Percentiles rank a stretch among this genome's conserved stretches.
Conservation (phyloP, 1,140 invertebrate genomes). For the Oedothorax gibbosus region DNA sequence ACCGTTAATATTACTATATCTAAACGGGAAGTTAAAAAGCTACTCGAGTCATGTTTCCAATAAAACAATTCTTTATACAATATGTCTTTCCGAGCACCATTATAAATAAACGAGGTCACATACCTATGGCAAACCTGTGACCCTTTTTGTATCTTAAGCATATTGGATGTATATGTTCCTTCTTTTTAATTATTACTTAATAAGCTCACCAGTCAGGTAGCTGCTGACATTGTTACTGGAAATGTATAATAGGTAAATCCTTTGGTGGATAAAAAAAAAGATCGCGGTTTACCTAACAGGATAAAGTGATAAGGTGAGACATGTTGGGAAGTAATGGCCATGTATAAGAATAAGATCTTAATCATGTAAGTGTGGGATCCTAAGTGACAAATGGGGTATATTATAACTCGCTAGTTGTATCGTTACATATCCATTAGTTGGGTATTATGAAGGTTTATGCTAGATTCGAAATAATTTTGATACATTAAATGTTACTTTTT, state of each 20-base stretch:
- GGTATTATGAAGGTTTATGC: too few species aligned
- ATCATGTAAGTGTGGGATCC: too few species aligned
- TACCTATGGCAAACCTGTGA: slow-evolving; percentile 24
- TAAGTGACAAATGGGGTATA: too few species aligned
- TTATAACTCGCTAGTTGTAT: too few species aligned
- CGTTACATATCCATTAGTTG: too few species aligned
- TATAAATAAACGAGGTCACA: slow-evolving; percentile 22
- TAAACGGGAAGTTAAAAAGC: slow-evolving; percentile 36
- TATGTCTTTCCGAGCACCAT: neutral
- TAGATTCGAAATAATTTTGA: too few species aligned
- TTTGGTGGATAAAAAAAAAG: neutral
- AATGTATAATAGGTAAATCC: neutral
- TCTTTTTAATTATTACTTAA: slow-evolving; percentile 34
- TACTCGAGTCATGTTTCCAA: slow-evolving; percentile 4
- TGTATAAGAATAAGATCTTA: too few species aligned
- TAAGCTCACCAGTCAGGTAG: slow-evolving; percentile 12
- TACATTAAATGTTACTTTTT: too few species aligned
- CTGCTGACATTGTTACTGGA: slow-evolving; percentile 16
- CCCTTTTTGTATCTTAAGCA: slow-evolving; percentile 29
- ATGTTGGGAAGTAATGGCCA: too few species aligned
- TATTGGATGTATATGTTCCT: slow-evolving; percentile 2
- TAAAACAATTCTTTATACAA: slow-evolving; percentile 14
- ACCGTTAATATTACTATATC: slow-evolving; percentile 7
- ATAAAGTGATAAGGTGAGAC: too few species aligned
- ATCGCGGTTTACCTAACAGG: too few species aligned